phyloP scores from a whole-genome alignment of 2,888 invertebrate species.

The Ennomos fuscantarius region DNA sequence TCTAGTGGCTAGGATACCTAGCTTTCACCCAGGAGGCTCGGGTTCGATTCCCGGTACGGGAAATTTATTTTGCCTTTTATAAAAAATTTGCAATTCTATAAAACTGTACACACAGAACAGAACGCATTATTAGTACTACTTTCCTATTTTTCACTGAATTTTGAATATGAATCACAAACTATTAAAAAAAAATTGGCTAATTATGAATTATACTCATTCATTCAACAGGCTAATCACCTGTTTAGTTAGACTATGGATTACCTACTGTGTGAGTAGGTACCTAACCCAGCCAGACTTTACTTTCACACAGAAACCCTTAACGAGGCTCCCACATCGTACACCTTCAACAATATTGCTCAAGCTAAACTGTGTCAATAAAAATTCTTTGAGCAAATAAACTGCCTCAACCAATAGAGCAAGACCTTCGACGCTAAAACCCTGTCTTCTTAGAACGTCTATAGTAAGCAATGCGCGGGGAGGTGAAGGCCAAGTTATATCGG shows the following conservation, averaged over 20 bases:
- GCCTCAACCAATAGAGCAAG: conserved; percentile 40
- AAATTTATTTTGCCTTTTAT: conserved; percentile 49
- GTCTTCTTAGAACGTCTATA: conserved; percentile 16
- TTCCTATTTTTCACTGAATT: no score
- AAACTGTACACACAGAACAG: no score
- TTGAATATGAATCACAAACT: no score
- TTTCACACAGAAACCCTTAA: no score
- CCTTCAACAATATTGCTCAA: conserved; percentile 23
- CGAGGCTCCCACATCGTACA: conserved; percentile 2
- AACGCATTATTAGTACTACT: no score
- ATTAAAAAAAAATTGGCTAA: no score
- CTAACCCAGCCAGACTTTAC: no score
- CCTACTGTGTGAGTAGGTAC: no score
- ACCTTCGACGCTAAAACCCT: conserved; percentile 28
- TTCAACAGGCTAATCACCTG: no score
- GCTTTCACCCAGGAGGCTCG: conserved; percentile 90
- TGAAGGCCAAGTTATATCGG: conserved; percentile 43
- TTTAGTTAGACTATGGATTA: no score
- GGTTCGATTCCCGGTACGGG: conserved; percentile 90
- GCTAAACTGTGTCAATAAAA: conserved; percentile 52
- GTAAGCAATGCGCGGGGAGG: conserved; percentile 16
- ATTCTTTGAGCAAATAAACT: conserved; percentile 50
- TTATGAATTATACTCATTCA: no score
- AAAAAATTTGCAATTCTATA: no score
- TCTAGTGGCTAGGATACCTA: conserved; percentile 90